These are phyloP conservation scores for Phycodurus eques DNA, from an alignment of 2,113 vertebrate genomes.

Conservation along the genomic window DNA sequence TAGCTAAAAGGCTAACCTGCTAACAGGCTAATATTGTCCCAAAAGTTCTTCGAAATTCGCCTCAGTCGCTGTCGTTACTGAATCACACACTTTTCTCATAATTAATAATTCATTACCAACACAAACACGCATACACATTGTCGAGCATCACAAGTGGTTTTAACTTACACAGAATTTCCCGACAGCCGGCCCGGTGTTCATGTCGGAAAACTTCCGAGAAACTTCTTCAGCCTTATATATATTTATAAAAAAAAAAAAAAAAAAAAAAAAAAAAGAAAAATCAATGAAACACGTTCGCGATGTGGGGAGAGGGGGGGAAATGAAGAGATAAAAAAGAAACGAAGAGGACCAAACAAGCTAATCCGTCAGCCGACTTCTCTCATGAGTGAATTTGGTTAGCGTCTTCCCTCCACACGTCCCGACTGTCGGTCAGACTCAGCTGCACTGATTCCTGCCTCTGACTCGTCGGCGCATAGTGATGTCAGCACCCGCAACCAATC, in stretches of 20 bases:
- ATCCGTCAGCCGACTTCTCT: background rate
- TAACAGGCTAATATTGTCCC: background rate
- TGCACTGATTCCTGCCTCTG: background rate
- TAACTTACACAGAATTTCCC: conserved; percentile 57
- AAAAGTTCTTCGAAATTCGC: background rate
- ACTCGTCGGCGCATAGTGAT: background rate
- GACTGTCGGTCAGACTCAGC: background rate
- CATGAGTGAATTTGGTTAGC: background rate
- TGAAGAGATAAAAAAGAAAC: background rate
- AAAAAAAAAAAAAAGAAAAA: background rate
- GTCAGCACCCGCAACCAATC: background rate
- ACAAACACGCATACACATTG: background rate
- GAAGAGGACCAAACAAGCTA: background rate
- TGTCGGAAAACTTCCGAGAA: conserved; percentile 57
- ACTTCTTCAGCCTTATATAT: background rate
- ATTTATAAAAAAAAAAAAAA: background rate
- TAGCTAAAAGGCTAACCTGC: background rate
- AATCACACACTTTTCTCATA: background rate
- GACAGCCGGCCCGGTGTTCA: conserved; percentile 63
- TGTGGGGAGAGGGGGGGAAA: background rate
- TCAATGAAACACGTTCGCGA: background rate
- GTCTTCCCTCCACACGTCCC: background rate
- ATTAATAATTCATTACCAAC: background rate
- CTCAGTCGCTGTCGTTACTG: background rate
- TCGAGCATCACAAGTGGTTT: background rate